Base-by-base conservation (phyloP, 2,888 invertebrate species). In the Caenorhabditis sp. region DNA sequence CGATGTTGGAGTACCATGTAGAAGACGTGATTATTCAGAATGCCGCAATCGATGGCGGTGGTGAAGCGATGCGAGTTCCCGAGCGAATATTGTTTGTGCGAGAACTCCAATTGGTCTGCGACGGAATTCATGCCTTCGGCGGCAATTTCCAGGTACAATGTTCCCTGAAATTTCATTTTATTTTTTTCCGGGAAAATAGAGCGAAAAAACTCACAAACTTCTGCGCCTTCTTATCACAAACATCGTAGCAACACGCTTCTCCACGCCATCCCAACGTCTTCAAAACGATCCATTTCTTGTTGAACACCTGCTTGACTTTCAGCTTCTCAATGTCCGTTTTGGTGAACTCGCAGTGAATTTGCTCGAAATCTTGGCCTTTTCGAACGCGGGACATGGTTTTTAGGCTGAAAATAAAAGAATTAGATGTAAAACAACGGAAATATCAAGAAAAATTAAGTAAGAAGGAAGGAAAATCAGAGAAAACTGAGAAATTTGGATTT, bases 251-350 rank as follows among this genome's bases (percentile, higher is more conserved):
- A 6, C 35, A 50, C 11, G 56, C 55, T 0, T 22, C 35, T 11
- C 64, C 64, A 32, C 80, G 47, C 15, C 35, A 18, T 22, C 50
- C 69, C 35, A 67, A 24, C n/a, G 70, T 70, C 37, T 61, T 67
- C 44, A 79, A 6, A 71, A 79, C 64, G n/a, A 79, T 65, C 79
- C 79, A 79, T 71, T 79, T 79, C 0, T 67, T n/a, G 22, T 40
- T 22, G 58, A 79, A 79, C 9, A 79, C 6, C n/a, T 53, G 18
- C n/a, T 60, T 60, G 18, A 53, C 50, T 32, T 60, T 67, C 22
- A 76, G 44, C 22, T 53, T 44, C 15, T 40, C 24, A 26, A 67
- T 24, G 13, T 67, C 53, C 1, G 40, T 32, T 0, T 50, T 40
- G 1, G 40, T 24, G 47, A 76, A 76, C 1, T 11, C 28, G n/a